Evolutionary conservation across 2,113 vertebrate species (phyloP).

Genomic region (Chaetops frenatus): DNA sequence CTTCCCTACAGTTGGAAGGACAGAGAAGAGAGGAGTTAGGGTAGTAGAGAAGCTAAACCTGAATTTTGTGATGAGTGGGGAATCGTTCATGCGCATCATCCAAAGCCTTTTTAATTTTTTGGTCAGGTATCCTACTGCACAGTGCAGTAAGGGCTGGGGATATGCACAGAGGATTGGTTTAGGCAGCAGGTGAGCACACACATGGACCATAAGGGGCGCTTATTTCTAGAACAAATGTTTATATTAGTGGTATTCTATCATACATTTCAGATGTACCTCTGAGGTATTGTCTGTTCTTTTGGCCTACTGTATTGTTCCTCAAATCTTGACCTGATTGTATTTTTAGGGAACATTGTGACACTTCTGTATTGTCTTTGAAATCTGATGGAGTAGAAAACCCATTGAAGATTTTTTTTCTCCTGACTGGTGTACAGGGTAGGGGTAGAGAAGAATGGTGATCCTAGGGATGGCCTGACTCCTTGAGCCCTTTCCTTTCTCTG

Average conservation of each 20-base stretch:
- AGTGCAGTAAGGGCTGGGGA: background rate
- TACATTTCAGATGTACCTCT: background rate
- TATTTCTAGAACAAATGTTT: background rate
- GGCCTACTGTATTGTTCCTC: background rate
- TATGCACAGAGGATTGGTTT: background rate
- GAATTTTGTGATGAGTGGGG: background rate
- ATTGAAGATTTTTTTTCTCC: background rate
- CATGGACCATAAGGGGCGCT: background rate
- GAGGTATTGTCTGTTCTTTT: background rate
- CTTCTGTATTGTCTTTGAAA: background rate
- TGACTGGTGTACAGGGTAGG: background rate
- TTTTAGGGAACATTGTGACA: background rate
- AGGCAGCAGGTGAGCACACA: background rate
- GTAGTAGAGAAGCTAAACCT: background rate
- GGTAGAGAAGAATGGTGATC: background rate
- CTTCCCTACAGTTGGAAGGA: background rate
- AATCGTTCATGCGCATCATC: fast-evolving
- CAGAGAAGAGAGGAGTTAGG: background rate
- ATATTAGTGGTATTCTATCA: background rate
- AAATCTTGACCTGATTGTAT: background rate
- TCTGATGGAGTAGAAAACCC: background rate
- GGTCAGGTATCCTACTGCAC: background rate
- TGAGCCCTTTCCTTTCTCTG: background rate
- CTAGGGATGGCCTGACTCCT: background rate
- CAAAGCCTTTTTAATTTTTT: background rate